These are phyloP conservation scores for Hypothenemus hampei DNA, from an alignment of 1,140 invertebrate species.

Conservation along the genomic window DNA sequence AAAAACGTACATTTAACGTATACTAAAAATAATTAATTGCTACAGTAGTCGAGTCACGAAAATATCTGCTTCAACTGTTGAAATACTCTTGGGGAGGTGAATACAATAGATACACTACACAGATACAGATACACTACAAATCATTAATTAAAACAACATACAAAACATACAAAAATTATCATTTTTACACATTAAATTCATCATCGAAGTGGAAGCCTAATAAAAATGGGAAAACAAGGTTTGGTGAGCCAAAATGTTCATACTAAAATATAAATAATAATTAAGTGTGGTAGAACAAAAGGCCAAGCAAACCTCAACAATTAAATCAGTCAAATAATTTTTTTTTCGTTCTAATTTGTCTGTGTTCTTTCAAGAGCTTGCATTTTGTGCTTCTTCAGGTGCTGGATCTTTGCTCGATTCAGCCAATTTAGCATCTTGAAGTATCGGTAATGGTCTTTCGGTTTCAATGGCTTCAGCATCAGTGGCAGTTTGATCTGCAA, in stretches of 20 bases:
- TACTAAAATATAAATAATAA: constrained; percentile 21
- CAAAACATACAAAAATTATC: constrained; percentile 29
- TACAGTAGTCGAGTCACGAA: too few species aligned
- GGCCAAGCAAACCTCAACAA: constrained; percentile 38
- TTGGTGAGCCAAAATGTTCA: constrained; percentile 36
- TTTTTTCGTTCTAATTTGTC: constrained; percentile 9
- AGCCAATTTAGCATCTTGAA: constrained; percentile 24
- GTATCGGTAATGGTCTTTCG: constrained; percentile 18
- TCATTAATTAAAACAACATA: constrained; percentile 30
- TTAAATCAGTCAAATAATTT: constrained; percentile 30
- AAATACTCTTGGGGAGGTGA: too few species aligned
- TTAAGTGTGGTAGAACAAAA: constrained; percentile 38
- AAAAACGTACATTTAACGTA: too few species aligned
- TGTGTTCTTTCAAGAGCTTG: constrained; percentile 38
- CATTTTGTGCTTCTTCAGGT: constrained; percentile 31
- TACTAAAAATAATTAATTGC: too few species aligned
- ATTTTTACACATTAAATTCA: constrained; percentile 33
- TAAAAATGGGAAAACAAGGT: constrained; percentile 27
- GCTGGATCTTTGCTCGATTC: constrained; percentile 19
- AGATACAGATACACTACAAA: too few species aligned
- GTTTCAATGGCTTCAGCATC: constrained; percentile 13
- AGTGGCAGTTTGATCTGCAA: constrained; percentile 11
- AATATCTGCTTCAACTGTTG: too few species aligned
- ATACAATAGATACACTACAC: too few species aligned
- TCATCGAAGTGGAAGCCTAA: too few species aligned